Evolutionary conservation across 2,888 invertebrate genomes (phyloP).

Genomic region (Heliconius erato): DNA sequence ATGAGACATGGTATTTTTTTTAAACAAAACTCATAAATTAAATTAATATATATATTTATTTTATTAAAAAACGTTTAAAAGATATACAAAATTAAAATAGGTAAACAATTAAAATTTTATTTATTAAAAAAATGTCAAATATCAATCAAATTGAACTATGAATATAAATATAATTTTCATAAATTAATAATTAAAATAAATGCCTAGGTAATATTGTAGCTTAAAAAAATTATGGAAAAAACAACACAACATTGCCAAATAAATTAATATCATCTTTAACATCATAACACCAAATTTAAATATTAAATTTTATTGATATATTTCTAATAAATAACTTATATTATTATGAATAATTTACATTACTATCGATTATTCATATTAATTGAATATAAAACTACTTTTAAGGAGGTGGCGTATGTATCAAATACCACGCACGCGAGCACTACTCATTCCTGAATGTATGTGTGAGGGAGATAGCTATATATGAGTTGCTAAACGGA

Average conservation of each 20-base stretch:
- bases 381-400: neutral
- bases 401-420: conserved; percentile 41
- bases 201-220: too few species aligned
- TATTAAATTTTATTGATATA: neutral
- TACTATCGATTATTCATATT: neutral
- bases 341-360: neutral
- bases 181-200: too few species aligned
- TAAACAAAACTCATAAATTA: neutral
- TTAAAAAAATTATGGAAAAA: neutral
- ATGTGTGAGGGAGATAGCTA: neutral
- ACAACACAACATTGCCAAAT: neutral
- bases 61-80: neutral
- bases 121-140: neutral
- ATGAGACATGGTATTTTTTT: conserved; percentile 34
- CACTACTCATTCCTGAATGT: conserved; percentile 9
- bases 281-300: conserved; percentile 1
- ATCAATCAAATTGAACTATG: neutral
- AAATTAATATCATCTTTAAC: neutral
- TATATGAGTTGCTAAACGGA: neutral
- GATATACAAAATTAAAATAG: neutral
- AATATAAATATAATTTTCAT: neutral
- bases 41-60: neutral
- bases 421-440: conserved; percentile 40
- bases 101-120: neutral
- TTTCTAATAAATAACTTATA: neutral